phyloP scores from a whole-genome alignment of 2,888 invertebrate species.

The Matsumyia berberina region DNA sequence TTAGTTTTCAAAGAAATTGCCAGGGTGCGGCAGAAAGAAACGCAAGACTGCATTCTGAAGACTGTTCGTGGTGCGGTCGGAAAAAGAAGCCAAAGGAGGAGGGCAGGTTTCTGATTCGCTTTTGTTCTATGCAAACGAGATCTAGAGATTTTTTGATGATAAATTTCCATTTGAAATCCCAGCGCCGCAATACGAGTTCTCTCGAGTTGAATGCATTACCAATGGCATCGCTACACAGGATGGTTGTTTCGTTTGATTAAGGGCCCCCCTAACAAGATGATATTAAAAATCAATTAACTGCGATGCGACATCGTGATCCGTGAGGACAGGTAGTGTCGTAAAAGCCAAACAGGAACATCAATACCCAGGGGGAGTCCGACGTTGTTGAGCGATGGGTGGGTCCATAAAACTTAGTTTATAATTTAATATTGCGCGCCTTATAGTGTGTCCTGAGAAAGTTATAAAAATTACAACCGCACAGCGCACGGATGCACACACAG shows the following conservation, averaged over 20 bases:
- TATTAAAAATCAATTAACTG: conserved; percentile 68
- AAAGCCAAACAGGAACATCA: conserved; percentile 45
- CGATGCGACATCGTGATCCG: conserved; percentile 52
- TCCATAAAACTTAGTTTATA: conserved; percentile 64
- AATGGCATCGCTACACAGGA: conserved; percentile 8
- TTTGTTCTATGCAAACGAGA: conserved; percentile 33
- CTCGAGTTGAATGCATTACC: conserved; percentile 4
- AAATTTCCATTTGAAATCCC: conserved; percentile 41
- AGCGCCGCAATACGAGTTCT: conserved; percentile 2
- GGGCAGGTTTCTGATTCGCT: conserved; percentile 11
- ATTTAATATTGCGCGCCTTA: conserved; percentile 66
- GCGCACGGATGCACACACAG: background rate
- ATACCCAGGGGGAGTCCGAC: conserved; percentile 41
- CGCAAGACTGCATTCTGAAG: conserved; percentile 54
- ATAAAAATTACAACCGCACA: conserved; percentile 48
- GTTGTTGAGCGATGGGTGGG: conserved; percentile 42
- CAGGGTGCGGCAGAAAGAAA: conserved; percentile 46
- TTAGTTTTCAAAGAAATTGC: conserved; percentile 76
- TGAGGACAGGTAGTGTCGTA: conserved; percentile 56
- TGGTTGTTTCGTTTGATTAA: conserved; percentile 41
- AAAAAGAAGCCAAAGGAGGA: conserved; percentile 2
- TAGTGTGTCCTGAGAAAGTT: conserved; percentile 46
- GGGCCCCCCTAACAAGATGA: conserved; percentile 46
- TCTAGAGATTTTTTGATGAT: conserved; percentile 52
- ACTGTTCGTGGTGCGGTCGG: conserved; percentile 48